Conservation (phyloP, 1,140 invertebrate genomes). For the Aculops lycopersici region DNA sequence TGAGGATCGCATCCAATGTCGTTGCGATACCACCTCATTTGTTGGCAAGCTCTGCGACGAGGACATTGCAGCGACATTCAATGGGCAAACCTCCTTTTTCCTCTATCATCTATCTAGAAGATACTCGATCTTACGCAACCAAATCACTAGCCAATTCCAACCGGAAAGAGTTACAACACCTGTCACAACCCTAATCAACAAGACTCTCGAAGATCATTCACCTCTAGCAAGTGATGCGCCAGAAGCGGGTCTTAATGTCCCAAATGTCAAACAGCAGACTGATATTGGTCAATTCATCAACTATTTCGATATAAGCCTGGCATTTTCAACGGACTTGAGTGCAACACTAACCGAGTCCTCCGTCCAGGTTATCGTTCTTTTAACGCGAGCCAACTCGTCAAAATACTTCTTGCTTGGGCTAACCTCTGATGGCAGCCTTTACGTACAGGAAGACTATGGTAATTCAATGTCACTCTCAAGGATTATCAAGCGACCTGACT, state of each 20-base stretch:
- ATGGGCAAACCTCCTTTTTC: conserved; percentile 42
- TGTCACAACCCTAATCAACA: background rate
- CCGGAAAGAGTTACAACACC: conserved; percentile 20
- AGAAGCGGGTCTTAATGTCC: too few relatives aligned
- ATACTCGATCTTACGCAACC: conserved; percentile 16
- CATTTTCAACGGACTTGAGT: background rate
- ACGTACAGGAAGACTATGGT: conserved; percentile 40
- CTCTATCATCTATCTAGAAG: conserved; percentile 14
- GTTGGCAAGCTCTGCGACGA: conserved; percentile 34
- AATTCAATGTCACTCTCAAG: conserved; percentile 8
- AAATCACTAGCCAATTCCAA: conserved; percentile 29
- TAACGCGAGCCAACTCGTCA: conserved; percentile 13
- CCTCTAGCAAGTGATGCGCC: background rate
- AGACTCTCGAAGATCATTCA: background rate
- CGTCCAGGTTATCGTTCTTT: conserved; percentile 6
- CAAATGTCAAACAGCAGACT: too few relatives aligned
- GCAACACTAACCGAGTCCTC: background rate
- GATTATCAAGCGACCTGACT: conserved; percentile 6
- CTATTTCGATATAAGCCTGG: background rate
- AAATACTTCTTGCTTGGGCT: conserved; percentile 47
- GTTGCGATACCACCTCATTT: conserved; percentile 57
- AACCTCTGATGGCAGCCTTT: conserved; percentile 39
- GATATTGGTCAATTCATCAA: too few relatives aligned
- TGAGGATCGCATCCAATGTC: conserved; percentile 43
- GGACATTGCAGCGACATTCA: conserved; percentile 56